Conservation (phyloP, 2,797 vertebrate genomes). For the Bovichtus variegatus region DNA sequence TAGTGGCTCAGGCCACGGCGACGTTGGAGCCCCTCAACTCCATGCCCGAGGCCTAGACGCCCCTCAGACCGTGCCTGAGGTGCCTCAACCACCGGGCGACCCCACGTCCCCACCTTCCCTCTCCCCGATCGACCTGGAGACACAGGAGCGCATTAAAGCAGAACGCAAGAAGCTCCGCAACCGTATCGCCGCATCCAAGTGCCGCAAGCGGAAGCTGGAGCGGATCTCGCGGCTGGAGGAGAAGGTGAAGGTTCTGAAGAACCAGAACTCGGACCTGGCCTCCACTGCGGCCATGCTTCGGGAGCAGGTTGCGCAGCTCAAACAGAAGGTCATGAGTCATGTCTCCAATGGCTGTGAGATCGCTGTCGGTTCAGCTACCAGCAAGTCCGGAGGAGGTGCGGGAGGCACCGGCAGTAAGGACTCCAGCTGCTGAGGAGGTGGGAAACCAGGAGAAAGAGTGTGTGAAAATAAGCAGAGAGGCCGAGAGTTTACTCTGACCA, state of each 20-base stretch:
- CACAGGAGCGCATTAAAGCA: conserved; percentile 90
- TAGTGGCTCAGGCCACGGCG: conserved; percentile 57
- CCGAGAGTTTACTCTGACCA: conserved; percentile 12
- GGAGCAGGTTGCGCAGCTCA: conserved; percentile 91
- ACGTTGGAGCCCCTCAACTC: conserved; percentile 57
- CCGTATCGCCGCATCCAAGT: conserved; percentile 92
- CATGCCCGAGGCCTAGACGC: conserved; percentile 84
- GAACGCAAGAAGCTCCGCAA: conserved; percentile 92
- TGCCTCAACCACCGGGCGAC: conserved; percentile 79
- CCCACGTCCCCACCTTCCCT: conserved; percentile 82
- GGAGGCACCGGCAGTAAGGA: conserved; percentile 68
- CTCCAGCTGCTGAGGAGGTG: conserved; percentile 80
- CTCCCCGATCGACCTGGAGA: conserved; percentile 90
- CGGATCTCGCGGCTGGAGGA: conserved; percentile 91
- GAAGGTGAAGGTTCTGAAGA: conserved; percentile 92
- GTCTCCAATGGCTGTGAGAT: conserved; percentile 91
- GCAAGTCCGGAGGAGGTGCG: conserved; percentile 70
- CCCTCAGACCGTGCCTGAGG: conserved; percentile 91
- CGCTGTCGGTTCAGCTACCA: conserved; percentile 66
- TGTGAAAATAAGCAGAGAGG: conserved; percentile 1
- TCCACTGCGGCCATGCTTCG: conserved; percentile 89
- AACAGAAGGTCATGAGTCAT: conserved; percentile 92
- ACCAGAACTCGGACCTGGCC: conserved; percentile 90
- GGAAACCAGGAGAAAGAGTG: background rate
- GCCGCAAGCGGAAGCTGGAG: conserved; percentile 91